A percentile compares a stretch with the other conserved stretches of the same genome.
Conservation (phyloP, 2,113 vertebrate species). For the Pelodiscus sinensis region DNA sequence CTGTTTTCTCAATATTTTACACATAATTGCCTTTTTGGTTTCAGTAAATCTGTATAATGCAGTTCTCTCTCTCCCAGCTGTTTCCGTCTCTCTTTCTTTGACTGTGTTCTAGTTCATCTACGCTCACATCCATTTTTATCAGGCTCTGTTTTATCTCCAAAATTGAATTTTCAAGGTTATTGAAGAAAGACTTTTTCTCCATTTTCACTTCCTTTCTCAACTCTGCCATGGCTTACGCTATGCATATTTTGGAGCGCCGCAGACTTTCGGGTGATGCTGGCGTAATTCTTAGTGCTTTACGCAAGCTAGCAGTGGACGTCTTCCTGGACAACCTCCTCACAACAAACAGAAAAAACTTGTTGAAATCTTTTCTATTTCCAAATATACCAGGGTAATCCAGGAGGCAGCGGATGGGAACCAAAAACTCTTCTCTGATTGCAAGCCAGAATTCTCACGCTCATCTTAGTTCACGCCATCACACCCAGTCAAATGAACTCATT, state of each 20-base stretch:
- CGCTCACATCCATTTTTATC: conserved; percentile 56
- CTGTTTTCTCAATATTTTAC: not conserved
- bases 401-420: rapidly evolving
- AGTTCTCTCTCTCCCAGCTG: conserved; percentile 23
- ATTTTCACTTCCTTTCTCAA: conserved; percentile 33
- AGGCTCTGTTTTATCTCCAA: conserved; percentile 64
- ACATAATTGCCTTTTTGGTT: conserved; percentile 38
- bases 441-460: not conserved
- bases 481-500: not conserved
- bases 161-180: conserved; percentile 75
- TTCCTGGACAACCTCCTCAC: not conserved
- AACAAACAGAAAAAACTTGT: not conserved
- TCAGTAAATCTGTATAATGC: conserved; percentile 1
- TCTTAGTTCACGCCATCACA: not conserved
- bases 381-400: not conserved
- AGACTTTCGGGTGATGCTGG: not conserved
- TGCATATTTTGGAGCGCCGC: not conserved
- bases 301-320: rapidly evolving
- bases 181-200: conserved; percentile 55
- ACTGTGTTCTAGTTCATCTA: conserved; percentile 43
- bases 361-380: not conserved
- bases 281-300: rapidly evolving
- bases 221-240: not conserved
- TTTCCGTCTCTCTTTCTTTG: conserved; percentile 34
- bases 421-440: rapidly evolving